These are phyloP conservation scores for Noctuana brunneofusca DNA, from an alignment of 2,888 invertebrate species.

Conservation along the genomic window DNA sequence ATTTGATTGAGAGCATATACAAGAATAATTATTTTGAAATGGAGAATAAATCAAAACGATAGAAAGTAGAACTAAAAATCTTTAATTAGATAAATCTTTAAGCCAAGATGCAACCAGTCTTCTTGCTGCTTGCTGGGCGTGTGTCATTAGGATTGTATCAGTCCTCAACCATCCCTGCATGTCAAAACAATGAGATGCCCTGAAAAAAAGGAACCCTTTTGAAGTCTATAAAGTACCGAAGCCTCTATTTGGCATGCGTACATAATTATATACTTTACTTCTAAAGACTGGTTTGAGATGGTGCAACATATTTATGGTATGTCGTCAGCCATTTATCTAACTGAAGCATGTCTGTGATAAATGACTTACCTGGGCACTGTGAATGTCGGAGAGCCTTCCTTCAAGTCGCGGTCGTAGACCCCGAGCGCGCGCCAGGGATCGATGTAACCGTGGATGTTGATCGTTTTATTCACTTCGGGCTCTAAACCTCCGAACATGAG, in stretches of 20 bases:
- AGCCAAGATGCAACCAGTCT: constrained; percentile 66
- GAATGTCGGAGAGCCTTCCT: constrained; percentile 65
- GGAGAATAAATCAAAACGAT: no score
- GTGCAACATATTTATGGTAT: no score
- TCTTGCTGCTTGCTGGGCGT: constrained; percentile 60
- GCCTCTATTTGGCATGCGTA: no score
- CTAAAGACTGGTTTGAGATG: no score
- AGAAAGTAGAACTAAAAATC: no score
- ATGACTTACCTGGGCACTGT: constrained; percentile 61
- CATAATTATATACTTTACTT: no score
- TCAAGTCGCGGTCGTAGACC: constrained; percentile 65
- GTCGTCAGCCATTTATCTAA: no score
- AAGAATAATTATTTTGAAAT: no score
- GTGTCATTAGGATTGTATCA: constrained; percentile 70
- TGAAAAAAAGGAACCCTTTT: constrained; percentile 41
- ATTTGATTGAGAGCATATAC: no score
- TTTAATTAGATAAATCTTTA: constrained; percentile 45
- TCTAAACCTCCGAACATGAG: constrained; percentile 73
- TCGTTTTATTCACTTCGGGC: constrained; percentile 78
- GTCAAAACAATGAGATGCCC: constrained; percentile 77
- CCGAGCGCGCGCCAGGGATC: constrained; percentile 84
- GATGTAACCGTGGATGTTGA: constrained; percentile 81
- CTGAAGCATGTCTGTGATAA: not conserved
- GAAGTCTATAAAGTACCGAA: not conserved
- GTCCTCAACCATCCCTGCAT: constrained; percentile 62